These are phyloP conservation scores for Trachelus troglodyta DNA, from an alignment of 2,888 invertebrate genomes.

Conservation along the genomic window DNA sequence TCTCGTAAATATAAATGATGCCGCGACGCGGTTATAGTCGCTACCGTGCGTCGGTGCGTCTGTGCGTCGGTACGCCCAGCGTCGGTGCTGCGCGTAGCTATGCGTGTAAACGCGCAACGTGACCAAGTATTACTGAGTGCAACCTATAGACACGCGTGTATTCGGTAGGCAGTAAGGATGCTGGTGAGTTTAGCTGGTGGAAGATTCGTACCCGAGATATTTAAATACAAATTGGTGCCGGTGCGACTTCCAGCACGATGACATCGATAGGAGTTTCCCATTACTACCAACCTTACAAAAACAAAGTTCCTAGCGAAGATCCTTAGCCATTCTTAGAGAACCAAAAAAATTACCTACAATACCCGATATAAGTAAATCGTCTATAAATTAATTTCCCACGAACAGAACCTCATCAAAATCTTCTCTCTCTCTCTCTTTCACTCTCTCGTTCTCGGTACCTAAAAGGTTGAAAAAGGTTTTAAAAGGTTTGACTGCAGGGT, in stretches of 20 bases:
- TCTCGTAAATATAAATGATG: constrained; percentile 66
- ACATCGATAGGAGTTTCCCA: neutral
- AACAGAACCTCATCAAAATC: neutral
- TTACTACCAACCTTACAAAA: neutral
- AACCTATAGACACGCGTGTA: neutral
- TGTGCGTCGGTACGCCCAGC: constrained; percentile 29
- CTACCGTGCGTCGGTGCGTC: constrained; percentile 51
- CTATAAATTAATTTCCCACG: neutral
- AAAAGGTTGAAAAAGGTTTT: neutral
- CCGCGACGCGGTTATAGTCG: constrained; percentile 61
- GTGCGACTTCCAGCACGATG: neutral
- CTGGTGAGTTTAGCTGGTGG: neutral
- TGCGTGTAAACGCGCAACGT: neutral
- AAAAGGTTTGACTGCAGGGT: neutral
- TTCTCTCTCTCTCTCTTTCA: neutral
- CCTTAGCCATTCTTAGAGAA: neutral
- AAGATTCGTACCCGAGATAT: neutral
- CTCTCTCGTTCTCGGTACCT: neutral
- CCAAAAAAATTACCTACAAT: neutral
- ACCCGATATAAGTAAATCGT: neutral
- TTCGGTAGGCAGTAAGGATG: neutral
- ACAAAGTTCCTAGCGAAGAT: neutral
- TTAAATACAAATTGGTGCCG: neutral
- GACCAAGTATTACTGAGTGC: neutral
- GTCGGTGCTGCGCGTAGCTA: neutral